Evolutionary conservation across 1,140 invertebrate species (phyloP).

Genomic region (Drosophila carrolli): DNA sequence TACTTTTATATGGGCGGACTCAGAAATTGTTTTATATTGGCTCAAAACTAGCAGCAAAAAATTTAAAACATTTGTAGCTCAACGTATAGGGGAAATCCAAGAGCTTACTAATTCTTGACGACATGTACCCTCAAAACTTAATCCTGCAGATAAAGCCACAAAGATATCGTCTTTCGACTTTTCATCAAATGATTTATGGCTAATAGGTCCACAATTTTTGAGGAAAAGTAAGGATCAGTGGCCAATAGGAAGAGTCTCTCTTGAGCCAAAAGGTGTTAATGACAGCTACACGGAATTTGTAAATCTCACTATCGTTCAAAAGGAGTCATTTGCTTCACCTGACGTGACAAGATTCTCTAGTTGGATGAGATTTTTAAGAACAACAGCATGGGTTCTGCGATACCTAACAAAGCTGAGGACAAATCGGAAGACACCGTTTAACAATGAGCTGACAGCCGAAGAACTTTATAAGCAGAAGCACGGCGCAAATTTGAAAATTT

Average conservation of each 20-base stretch:
- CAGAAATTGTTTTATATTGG: slow-evolving; percentile 11
- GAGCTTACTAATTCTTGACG: slow-evolving; percentile 56
- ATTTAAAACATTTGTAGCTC: slow-evolving; percentile 52
- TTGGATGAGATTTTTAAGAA: slow-evolving; percentile 22
- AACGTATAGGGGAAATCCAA: slow-evolving; percentile 59
- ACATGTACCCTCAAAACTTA: slow-evolving; percentile 16
- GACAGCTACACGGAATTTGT: slow-evolving; percentile 4
- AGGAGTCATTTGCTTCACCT: neutral
- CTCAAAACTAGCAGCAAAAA: slow-evolving; percentile 8
- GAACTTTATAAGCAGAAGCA: slow-evolving; percentile 2
- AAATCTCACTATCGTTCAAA: slow-evolving; percentile 4
- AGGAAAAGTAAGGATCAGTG: neutral
- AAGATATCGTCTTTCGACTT: slow-evolving; percentile 26
- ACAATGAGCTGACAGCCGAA: too few species aligned
- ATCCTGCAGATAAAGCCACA: slow-evolving; percentile 67
- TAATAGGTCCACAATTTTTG: slow-evolving; percentile 20
- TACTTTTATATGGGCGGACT: neutral
- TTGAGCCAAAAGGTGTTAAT: neutral
- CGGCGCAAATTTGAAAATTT: too few species aligned
- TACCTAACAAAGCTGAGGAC: too few species aligned
- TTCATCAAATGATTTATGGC: slow-evolving; percentile 11
- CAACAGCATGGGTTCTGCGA: slow-evolving; percentile 3
- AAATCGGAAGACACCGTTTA: too few species aligned
- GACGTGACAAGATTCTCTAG: slow-evolving; percentile 6
- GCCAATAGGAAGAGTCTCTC: slow-evolving; percentile 10